A percentile compares a stretch with the other conserved stretches of the same genome.
Evolutionary conservation across 1,140 invertebrate genomes (phyloP).

Genomic region (Platyscapa corneri): DNA sequence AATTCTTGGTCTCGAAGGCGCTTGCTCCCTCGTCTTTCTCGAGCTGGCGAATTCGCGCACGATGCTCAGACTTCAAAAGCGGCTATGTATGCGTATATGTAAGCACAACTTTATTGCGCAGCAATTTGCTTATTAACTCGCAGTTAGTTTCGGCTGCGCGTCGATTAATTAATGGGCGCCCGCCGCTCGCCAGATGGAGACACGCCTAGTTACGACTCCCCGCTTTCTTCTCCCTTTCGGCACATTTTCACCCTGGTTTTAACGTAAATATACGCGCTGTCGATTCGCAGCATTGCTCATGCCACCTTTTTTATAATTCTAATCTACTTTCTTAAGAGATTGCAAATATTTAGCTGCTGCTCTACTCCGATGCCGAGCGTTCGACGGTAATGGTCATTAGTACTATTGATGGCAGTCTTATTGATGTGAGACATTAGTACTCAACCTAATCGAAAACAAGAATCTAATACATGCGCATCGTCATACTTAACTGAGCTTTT

Average conservation of each 20-base stretch:
- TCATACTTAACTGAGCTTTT: too few species aligned
- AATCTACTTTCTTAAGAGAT: not conserved
- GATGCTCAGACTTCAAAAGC: not conserved
- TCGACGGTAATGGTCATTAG: too few species aligned
- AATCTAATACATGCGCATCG: not conserved
- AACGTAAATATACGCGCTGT: not conserved
- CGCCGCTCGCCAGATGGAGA: conserved; percentile 67
- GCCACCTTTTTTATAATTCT: not conserved
- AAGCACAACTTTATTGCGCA: conserved; percentile 66
- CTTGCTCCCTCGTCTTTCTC: not conserved
- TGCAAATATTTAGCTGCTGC: not conserved
- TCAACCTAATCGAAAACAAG: not conserved
- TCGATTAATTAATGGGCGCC: conserved; percentile 69
- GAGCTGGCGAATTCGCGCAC: conserved; percentile 33
- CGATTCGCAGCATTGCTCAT: not conserved
- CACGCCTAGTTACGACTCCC: conserved; percentile 58
- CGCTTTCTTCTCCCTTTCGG: conserved; percentile 41
- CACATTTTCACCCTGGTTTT: not conserved
- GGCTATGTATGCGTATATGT: too few species aligned
- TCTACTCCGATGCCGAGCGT: not conserved
- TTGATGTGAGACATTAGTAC: not conserved
- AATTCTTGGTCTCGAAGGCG: conserved; percentile 29
- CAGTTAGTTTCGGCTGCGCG: conserved; percentile 67
- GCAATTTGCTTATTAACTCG: conserved; percentile 72
- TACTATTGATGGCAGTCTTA: too few species aligned